A percentile compares a stretch with the other conserved stretches of the same genome.
phyloP scores from a whole-genome alignment of 1,140 invertebrate species.

The Brachionus angularis region DNA sequence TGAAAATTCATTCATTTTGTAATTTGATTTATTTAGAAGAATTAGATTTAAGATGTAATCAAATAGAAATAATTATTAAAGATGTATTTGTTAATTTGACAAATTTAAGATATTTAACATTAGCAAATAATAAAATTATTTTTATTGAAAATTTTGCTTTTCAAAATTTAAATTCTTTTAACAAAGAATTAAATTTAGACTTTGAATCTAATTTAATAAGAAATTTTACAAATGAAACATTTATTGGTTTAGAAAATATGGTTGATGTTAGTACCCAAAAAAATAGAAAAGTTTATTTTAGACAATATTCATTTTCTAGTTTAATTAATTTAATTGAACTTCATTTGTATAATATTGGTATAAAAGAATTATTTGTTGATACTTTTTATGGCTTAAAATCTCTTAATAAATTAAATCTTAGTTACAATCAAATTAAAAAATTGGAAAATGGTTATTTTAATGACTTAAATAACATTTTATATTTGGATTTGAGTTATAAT shows the following conservation, averaged over 20 bases:
- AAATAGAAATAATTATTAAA: neutral
- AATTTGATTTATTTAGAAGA: too few species aligned
- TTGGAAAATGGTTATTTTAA: too few species aligned
- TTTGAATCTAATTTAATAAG: neutral
- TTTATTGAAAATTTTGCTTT: neutral
- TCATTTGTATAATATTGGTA: neutral
- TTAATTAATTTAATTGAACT: neutral
- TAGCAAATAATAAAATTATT: neutral
- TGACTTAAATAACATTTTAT: too few species aligned
- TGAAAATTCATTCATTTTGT: too few species aligned
- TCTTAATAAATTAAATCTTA: too few species aligned
- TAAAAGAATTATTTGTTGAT: neutral
- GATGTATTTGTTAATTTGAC: neutral
- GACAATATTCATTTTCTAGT: neutral
- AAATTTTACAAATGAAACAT: neutral
- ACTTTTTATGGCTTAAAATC: neutral
- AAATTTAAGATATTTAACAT: neutral
- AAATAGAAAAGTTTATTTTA: neutral
- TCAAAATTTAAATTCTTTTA: neutral
- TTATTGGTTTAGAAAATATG: neutral
- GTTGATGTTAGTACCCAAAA: neutral
- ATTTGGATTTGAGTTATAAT: too few species aligned
- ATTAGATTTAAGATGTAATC: neutral
- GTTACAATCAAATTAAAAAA: too few species aligned
- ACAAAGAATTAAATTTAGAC: neutral